Percentiles rank a stretch among this genome's conserved stretches.
These are phyloP conservation scores for Parnassius mnemosyne DNA, from an alignment of 2,888 invertebrate species.

Conservation along the genomic window DNA sequence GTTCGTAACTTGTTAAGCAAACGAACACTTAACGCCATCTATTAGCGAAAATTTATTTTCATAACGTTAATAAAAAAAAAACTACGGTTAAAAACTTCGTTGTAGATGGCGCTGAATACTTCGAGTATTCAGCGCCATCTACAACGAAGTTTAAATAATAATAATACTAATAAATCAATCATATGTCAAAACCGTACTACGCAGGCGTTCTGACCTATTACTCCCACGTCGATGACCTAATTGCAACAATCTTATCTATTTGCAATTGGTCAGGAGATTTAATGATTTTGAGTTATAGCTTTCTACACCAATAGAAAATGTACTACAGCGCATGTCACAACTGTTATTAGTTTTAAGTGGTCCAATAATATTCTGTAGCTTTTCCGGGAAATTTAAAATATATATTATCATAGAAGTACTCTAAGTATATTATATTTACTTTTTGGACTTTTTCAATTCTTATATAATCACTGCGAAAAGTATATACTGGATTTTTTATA, in stretches of 20 bases:
- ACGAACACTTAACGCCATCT: conserved; percentile 1
- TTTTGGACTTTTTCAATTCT: background rate
- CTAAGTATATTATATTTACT: too few relatives aligned
- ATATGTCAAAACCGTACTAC: background rate
- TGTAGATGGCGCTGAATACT: conserved; percentile 3
- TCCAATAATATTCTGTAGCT: background rate
- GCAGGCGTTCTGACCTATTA: background rate
- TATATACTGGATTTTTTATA: too few relatives aligned
- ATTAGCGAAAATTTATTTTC: background rate
- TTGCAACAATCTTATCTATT: background rate
- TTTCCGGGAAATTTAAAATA: background rate
- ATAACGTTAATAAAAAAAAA: background rate
- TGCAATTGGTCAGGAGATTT: background rate
- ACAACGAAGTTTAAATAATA: too few relatives aligned
- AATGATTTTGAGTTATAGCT: background rate
- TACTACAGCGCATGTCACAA: background rate
- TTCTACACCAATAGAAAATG: background rate
- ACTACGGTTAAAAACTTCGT: background rate
- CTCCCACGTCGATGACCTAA: conserved; percentile 1
- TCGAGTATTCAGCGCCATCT: too few relatives aligned
- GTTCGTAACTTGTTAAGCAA: background rate
- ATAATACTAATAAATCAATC: too few relatives aligned
- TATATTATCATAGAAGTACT: too few relatives aligned
- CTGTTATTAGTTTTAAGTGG: background rate
- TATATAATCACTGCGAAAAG: too few relatives aligned